phyloP scores from a whole-genome alignment of 1,140 invertebrate genomes.

The Drosophila fuyamai region DNA sequence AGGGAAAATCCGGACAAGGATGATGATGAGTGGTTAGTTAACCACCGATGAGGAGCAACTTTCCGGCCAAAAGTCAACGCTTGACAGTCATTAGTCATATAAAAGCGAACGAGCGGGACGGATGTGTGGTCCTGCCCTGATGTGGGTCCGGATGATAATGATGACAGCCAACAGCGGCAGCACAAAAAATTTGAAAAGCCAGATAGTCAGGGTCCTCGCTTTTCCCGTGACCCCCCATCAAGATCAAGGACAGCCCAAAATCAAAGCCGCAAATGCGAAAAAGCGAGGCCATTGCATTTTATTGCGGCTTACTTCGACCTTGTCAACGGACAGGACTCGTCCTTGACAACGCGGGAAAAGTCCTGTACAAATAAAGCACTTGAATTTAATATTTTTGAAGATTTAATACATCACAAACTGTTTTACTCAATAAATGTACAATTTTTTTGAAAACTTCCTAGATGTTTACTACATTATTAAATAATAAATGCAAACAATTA shows the following conservation, averaged over 20 bases:
- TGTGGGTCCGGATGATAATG: conserved; percentile 63
- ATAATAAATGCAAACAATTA: no score
- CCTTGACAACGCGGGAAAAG: conserved; percentile 1
- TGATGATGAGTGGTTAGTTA: conserved; percentile 27
- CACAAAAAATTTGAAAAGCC: conserved; percentile 23
- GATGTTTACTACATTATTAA: no score
- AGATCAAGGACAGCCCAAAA: conserved; percentile 48
- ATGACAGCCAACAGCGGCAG: conserved; percentile 55
- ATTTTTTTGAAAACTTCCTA: no score
- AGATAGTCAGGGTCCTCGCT: conserved; percentile 36
- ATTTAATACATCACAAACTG: no score
- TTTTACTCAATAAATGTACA: no score
- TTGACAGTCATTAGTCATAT: conserved; percentile 78
- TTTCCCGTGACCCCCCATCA: conserved; percentile 29
- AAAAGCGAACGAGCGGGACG: conserved; percentile 40
- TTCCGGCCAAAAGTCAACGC: conserved; percentile 57
- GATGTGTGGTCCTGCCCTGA: conserved; percentile 45
- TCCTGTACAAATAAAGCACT: neutral
- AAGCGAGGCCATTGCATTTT: conserved; percentile 34
- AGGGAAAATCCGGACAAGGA: neutral
- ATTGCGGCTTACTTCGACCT: conserved; percentile 16
- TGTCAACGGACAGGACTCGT: conserved; percentile 1
- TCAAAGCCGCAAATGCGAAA: conserved; percentile 37
- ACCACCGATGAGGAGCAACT: conserved; percentile 25
- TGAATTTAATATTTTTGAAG: neutral